Evolutionary conservation across 2,888 invertebrate species (phyloP).

Genomic region (Aspidiotus destructor): DNA sequence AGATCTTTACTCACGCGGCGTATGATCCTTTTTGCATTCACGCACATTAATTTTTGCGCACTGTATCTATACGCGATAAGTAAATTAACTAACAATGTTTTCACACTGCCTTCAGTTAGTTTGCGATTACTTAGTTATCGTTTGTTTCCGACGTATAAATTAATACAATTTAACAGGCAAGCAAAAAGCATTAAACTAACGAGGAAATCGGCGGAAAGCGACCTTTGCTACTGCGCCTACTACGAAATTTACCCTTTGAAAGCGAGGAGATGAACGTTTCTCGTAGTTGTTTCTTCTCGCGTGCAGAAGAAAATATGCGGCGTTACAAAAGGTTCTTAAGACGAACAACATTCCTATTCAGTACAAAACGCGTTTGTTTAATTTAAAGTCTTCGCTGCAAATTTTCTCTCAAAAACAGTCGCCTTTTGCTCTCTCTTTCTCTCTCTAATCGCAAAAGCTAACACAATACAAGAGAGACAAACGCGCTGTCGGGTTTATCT

Average conservation of each 20-base stretch:
- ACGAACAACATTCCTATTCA: neutral
- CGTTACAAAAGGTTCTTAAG: neutral
- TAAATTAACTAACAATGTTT: constrained; percentile 32
- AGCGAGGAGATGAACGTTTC: neutral
- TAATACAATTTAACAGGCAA: constrained; percentile 26
- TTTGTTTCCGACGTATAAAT: constrained; percentile 31
- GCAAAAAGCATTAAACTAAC: constrained; percentile 27
- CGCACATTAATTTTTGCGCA: constrained; percentile 13
- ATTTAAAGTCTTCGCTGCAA: neutral
- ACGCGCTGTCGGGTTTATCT: neutral
- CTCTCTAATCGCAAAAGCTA: constrained; percentile 22
- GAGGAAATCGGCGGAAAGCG: constrained; percentile 9
- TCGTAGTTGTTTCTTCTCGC: neutral
- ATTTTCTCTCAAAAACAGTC: constrained; percentile 10
- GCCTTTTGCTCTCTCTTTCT: no score
- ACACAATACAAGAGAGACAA: constrained; percentile 7
- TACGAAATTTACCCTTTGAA: neutral
- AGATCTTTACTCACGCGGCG: no score
- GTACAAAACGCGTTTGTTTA: neutral
- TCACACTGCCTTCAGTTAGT: constrained; percentile 11
- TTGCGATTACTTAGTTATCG: constrained; percentile 28
- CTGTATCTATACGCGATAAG: constrained; percentile 18
- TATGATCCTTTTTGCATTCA: constrained; percentile 3
- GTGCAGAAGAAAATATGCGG: neutral
- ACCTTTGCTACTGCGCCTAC: constrained; percentile 16